Evolutionary conservation across 2,888 invertebrate genomes (phyloP).

Genomic region (Andrena camellia): DNA sequence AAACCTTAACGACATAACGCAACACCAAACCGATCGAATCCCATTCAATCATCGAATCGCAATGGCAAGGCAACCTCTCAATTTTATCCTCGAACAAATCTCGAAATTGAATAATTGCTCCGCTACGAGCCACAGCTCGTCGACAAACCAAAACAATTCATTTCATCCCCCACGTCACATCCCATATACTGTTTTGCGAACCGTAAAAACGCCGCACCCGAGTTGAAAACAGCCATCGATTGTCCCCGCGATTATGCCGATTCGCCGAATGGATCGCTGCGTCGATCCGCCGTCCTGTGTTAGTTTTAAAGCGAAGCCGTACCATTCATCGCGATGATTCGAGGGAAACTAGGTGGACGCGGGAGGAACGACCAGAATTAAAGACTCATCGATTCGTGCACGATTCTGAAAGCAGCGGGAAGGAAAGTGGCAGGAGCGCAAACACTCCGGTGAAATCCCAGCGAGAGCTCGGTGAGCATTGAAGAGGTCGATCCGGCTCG

Average conservation of each 20-base stretch:
- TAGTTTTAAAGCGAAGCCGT: not conserved
- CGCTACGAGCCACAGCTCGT: not conserved
- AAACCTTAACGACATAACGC: not conserved
- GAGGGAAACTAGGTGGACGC: too few relatives aligned
- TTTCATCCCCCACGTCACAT: not conserved
- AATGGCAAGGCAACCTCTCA: not conserved
- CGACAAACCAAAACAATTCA: constrained; percentile 7
- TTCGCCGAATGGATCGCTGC: constrained; percentile 8
- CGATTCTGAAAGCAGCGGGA: not conserved
- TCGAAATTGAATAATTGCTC: constrained; percentile 10
- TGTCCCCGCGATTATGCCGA: not conserved
- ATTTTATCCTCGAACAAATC: not conserved
- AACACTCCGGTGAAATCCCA: not conserved
- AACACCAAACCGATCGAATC: not conserved
- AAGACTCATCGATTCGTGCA: constrained; percentile 3
- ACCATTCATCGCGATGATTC: not conserved
- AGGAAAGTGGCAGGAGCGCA: too few relatives aligned
- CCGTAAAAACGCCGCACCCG: not conserved
- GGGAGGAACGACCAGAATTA: constrained; percentile 10
- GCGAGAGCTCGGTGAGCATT: constrained; percentile 1
- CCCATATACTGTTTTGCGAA: constrained; percentile 2
- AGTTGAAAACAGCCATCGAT: constrained; percentile 26
- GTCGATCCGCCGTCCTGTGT: not conserved
- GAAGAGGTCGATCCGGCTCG: constrained; percentile 17
- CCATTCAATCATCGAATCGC: not conserved